Evolutionary conservation across 2,113 vertebrate genomes (phyloP).

Genomic region (Gorsachius goisagi): DNA sequence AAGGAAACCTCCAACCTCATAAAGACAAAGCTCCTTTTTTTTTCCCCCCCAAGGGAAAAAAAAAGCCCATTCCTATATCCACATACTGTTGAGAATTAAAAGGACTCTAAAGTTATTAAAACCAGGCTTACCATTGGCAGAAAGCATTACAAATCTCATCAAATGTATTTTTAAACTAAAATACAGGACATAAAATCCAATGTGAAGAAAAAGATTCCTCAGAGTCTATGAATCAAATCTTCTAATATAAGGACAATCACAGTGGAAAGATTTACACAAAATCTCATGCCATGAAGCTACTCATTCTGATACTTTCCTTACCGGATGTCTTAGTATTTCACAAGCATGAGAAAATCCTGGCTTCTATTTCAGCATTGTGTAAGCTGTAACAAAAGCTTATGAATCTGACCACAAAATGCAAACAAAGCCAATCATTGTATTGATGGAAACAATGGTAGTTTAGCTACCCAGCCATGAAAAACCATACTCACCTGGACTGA

Average conservation of each 20-base stretch:
- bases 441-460: neutral
- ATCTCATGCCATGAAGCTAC: neutral
- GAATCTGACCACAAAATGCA: neutral
- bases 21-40: neutral
- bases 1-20: neutral
- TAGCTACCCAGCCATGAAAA: neutral
- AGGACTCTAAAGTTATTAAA: neutral
- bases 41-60: neutral
- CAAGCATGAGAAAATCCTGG: neutral
- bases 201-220: neutral
- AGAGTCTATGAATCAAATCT: neutral
- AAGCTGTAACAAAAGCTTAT: neutral
- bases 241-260: neutral
- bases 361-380: neutral
- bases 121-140: neutral
- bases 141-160: neutral
- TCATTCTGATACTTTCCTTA: neutral
- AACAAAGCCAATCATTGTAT: neutral
- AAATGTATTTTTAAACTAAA: neutral
- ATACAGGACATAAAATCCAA: neutral
- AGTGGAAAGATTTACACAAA: neutral
- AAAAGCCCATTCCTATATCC: neutral
- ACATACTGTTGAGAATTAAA: neutral
- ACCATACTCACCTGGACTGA: rapidly evolving
- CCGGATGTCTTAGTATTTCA: neutral